Conservation (phyloP, 1,140 invertebrate species). For the Drosophila tropicalis region DNA sequence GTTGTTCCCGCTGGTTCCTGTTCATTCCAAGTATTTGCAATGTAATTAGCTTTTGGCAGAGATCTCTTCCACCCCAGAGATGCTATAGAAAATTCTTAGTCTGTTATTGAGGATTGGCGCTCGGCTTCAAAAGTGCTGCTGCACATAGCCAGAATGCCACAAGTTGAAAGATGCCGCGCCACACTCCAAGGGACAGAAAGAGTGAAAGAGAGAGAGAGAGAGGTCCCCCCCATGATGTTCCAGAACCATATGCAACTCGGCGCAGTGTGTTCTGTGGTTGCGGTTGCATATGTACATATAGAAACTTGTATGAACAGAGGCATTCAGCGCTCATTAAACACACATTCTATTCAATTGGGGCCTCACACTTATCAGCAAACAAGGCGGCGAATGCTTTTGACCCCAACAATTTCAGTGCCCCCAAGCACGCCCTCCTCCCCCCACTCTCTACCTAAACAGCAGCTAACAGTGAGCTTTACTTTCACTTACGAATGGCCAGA, state of each 20-base stretch:
- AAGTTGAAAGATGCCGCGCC: conserved; percentile 74
- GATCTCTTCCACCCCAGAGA: neutral
- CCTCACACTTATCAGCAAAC: conserved; percentile 56
- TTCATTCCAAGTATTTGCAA: conserved; percentile 69
- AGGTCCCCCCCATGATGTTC: conserved; percentile 7
- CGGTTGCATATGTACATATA: conserved; percentile 33
- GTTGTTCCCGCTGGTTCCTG: conserved; percentile 46
- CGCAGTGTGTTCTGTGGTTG: conserved; percentile 18
- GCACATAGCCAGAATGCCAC: conserved; percentile 66
- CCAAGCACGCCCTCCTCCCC: neutral
- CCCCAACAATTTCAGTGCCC: conserved; percentile 31
- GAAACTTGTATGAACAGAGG: conserved; percentile 53
- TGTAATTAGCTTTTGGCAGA: conserved; percentile 60
- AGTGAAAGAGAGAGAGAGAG: neutral
- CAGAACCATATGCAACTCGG: neutral
- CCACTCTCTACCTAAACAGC: conserved; percentile 25
- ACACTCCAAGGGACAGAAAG: conserved; percentile 33
- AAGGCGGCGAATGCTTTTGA: conserved; percentile 46
- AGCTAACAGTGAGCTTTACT: conserved; percentile 49
- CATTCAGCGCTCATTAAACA: conserved; percentile 63
- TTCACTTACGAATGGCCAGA: conserved; percentile 72
- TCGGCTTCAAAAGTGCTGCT: conserved; percentile 43
- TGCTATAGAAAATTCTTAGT: conserved; percentile 49
- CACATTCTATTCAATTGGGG: conserved; percentile 48
- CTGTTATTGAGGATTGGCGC: conserved; percentile 1